Percentiles rank a stretch among this genome's conserved stretches.
These are phyloP conservation scores for Nannobrachium achirus DNA, from an alignment of 2,113 vertebrate genomes.

Conservation along the genomic window DNA sequence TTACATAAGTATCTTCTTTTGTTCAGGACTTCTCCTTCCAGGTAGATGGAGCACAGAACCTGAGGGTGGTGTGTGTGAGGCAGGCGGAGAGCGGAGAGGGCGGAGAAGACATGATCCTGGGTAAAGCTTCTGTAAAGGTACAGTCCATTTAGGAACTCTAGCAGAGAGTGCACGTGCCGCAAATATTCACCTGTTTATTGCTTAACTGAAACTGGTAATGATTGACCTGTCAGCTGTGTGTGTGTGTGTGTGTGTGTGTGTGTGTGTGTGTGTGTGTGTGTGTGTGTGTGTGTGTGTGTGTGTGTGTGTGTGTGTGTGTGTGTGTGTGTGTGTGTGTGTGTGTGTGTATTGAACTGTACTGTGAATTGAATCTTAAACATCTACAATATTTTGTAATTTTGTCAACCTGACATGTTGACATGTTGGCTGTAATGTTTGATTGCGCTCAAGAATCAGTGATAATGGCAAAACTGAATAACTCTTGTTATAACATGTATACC, in stretches of 20 bases:
- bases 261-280: constrained; percentile 3
- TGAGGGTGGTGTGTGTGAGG: constrained; percentile 70
- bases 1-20: background rate
- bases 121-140: constrained; percentile 67
- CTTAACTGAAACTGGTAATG: background rate
- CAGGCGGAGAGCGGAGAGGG: constrained; percentile 40
- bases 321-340: constrained; percentile 1
- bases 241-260: background rate
- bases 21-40: constrained; percentile 76
- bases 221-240: background rate
- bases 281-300: constrained; percentile 2
- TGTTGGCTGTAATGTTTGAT: no score
- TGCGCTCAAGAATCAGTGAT: no score
- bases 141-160: background rate
- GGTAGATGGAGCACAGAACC: constrained; percentile 71
- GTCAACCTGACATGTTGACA: no score
- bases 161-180: no score
- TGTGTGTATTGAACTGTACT: no score
- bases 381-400: no score
- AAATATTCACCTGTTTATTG: background rate
- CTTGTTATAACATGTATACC: no score
- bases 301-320: background rate
- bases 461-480: no score
- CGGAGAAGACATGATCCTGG: constrained; percentile 55
- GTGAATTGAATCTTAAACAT: no score